Base-by-base conservation (phyloP, 2,113 vertebrate species). In the Numenius arquata region DNA sequence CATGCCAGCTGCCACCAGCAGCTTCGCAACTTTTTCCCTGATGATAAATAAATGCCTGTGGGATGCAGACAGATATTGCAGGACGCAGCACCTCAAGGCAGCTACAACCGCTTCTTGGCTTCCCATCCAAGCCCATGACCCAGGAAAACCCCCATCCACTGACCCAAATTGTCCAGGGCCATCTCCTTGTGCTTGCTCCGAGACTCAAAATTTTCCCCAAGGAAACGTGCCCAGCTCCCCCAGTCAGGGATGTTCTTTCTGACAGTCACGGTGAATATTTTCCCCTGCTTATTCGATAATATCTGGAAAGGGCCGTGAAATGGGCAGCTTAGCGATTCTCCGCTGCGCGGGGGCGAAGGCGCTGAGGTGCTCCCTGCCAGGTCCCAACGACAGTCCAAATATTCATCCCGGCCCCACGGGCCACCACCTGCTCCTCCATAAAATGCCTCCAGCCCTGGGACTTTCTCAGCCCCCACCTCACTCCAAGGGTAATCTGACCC, bases 241-340 rank as follows among this genome's bases (percentile, higher is more conserved):
- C 1, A 0, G 61, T 7, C 83, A 73, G 77, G 73, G 92, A 96
- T 96, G 95, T 97, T 96, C 94, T 95, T 85, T 95, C 94, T 68
- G 90, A 91, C 84, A 89, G 92, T 95, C 95, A 95, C 6, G 45
- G 90, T 61, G 68, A 90, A 94, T 95, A 78, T 82, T 90, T 81
- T 36, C 58, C 63, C 76, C 62, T 0, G 11, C 43, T 87, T 45
- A 72, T 5, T 70, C 7, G 3, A 52, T 95, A 85, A 91, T 58
- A 65, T 89, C 90, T 89, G 92, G 66, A 94, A 94, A 85, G 61
- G 45, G 83, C 88, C 23, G 0, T 95, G 92, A 95, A 96, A 96
- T 86, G 76, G 79, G 83, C 66, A 90, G 92, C 93, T 83, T 68
- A 65, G 73, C 1, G 0, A 43, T 65, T 19, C 77, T 40, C 40